These are phyloP conservation scores for Stegana nigrithorax DNA, from an alignment of 2,888 invertebrate genomes.

Conservation along the genomic window DNA sequence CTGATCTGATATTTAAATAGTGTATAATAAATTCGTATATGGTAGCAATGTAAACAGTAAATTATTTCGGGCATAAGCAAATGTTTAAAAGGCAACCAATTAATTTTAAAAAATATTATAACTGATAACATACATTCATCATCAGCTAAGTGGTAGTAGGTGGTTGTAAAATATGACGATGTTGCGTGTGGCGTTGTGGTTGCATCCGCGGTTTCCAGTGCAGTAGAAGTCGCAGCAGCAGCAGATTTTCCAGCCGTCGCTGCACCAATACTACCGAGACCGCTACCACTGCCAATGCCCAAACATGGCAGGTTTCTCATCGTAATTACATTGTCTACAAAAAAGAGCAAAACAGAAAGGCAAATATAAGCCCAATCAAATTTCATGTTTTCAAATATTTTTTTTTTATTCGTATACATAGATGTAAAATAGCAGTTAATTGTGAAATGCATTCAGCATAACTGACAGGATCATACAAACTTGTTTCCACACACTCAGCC, in stretches of 20 bases:
- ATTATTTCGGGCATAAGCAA: too few species aligned
- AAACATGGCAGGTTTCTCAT: slow-evolving; percentile 67
- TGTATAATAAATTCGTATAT: too few species aligned
- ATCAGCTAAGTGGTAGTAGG: slow-evolving; percentile 67
- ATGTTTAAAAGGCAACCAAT: too few species aligned
- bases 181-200: slow-evolving; percentile 56
- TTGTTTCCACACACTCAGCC: too few species aligned
- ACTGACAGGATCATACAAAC: too few species aligned
- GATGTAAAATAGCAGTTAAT: too few species aligned
- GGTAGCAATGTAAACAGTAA: too few species aligned
- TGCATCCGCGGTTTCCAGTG: slow-evolving; percentile 59
- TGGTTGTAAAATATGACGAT: slow-evolving; percentile 67
- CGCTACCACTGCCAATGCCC: slow-evolving; percentile 49
- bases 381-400: too few species aligned
- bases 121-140: slow-evolving; percentile 66
- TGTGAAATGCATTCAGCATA: too few species aligned
- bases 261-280: slow-evolving; percentile 42
- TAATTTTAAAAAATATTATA: slow-evolving; percentile 13
- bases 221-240: slow-evolving; percentile 41
- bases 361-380: slow-evolving; percentile 35
- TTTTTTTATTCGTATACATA: too few species aligned
- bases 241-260: slow-evolving; percentile 32
- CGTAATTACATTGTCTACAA: slow-evolving; percentile 67
- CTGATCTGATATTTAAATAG: slow-evolving; percentile 1
- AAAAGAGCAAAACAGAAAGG: slow-evolving; percentile 55